Evolutionary conservation across 2,888 invertebrate species (phyloP).

Genomic region (Acleris cristana): DNA sequence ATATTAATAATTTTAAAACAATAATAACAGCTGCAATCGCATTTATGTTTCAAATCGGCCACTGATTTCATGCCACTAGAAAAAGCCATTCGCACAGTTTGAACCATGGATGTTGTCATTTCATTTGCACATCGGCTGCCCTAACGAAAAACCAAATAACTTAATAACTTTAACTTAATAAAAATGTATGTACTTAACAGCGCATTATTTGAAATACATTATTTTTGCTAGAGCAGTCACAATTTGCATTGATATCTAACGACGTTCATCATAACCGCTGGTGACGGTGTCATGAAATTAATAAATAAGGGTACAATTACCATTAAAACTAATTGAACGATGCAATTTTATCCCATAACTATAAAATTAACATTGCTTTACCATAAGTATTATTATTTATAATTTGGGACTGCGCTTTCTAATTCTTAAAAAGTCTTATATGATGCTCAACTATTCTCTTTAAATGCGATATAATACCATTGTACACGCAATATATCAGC

Average conservation of each 20-base stretch:
- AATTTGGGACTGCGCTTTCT: slow-evolving; percentile 36
- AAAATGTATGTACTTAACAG: too few species aligned
- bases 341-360: slow-evolving; percentile 19
- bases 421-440: slow-evolving; percentile 23
- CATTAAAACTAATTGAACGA: slow-evolving; percentile 43
- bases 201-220: too few species aligned
- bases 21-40: slow-evolving; percentile 18
- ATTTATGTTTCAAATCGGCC: slow-evolving; percentile 25
- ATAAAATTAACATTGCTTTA: slow-evolving; percentile 51
- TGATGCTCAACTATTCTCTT: not conserved
- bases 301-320: slow-evolving; percentile 29
- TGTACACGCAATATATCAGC: not conserved
- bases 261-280: slow-evolving; percentile 28
- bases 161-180: too few species aligned
- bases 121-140: slow-evolving; percentile 23
- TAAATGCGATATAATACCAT: too few species aligned
- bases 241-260: slow-evolving; percentile 14
- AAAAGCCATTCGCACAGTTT: slow-evolving; percentile 31
- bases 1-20: not conserved
- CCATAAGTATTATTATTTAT: slow-evolving; percentile 46
- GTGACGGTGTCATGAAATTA: slow-evolving; percentile 31
- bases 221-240: too few species aligned
- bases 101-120: slow-evolving; percentile 40
- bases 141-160: too few species aligned
- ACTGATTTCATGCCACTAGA: slow-evolving; percentile 9